These are phyloP conservation scores for Hetaerina titia DNA, from an alignment of 2,888 invertebrate genomes.

Conservation along the genomic window DNA sequence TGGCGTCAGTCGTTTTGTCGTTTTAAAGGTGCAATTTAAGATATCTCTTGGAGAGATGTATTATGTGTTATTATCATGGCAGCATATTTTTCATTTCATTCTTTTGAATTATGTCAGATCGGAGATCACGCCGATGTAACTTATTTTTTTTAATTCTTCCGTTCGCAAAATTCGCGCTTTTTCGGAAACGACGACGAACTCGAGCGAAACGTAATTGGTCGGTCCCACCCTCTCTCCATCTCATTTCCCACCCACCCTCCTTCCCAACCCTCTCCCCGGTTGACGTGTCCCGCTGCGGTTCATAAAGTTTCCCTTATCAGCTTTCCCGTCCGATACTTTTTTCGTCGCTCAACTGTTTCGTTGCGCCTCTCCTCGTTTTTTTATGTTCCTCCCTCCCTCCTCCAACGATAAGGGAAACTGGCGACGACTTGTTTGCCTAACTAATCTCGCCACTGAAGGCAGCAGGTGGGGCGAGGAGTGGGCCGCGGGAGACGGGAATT, in stretches of 20 bases:
- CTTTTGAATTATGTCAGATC: not conserved
- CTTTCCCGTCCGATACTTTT: not conserved
- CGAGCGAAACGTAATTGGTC: not conserved
- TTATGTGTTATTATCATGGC: not conserved
- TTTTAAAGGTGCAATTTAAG: not conserved
- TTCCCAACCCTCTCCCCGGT: not conserved
- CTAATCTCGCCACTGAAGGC: conserved; percentile 36
- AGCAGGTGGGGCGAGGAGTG: not conserved
- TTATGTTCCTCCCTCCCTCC: not conserved
- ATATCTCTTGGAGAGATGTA: not conserved
- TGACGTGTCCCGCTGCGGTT: not conserved
- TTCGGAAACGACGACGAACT: not conserved
- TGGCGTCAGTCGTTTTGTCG: not conserved
- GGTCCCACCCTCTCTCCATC: no score
- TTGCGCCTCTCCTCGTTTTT: not conserved
- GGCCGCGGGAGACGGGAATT: not conserved
- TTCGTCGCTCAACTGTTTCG: not conserved
- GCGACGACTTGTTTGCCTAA: conserved; percentile 45
- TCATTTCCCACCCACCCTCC: no score
- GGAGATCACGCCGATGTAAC: not conserved
- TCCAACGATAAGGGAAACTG: conserved; percentile 28
- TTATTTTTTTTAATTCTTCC: not conserved
- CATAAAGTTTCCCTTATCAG: conserved; percentile 42
- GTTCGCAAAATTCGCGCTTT: not conserved
- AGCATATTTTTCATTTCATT: not conserved